Evolutionary conservation across 2,113 vertebrate species (phyloP), one percentile per base, ranked within the genome.

Genomic region (Phylloscopus whistleri): DNA sequence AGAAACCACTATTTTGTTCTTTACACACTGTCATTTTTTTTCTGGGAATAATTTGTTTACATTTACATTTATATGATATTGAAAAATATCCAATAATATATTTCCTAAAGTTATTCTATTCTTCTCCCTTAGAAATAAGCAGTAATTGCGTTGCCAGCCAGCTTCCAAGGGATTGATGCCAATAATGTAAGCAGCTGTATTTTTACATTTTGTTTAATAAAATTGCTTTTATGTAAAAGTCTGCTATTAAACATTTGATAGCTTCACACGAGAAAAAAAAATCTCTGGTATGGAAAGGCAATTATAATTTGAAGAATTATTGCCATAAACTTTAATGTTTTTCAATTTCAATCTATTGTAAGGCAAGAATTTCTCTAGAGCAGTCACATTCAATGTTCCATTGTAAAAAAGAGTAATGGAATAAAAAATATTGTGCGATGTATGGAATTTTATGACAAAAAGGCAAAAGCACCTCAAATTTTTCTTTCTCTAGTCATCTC

Each of bases 281-380:
- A 89, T 87, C 27, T 84, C 68, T 85, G 63, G 62, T 73, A 94
- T 27, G 28, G 75, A 94, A 96, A 96, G 64, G 88, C 95, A 96
- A 96, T 96, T 96, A 93, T 89, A 96, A 94, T 93, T 89, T 91
- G 89, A 97, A 86, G 90, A 96, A 94, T 94, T 94, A 90, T 93
- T 93, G 72, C 93, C 79, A 95, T 97, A 95, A 97, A 95, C 55
- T 84, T 95, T 95, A 92, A 96, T 94, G 86, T 85, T 97, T 95
- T 97, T 95, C 93, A 89, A 76, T 96, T 97, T 92, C 79, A 76
- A 59, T 92, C 83, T 82, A 95, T 93, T 96, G 79, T 92, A 83
- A 95, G 48, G 89, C 30, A 87, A 89, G 85, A 78, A 95, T 78
- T 60, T 67, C 83, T 73, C 63, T 74, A 56, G 26, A 84, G 70